Evolutionary conservation across 1,140 invertebrate genomes (phyloP), one percentile per base, ranked within the genome.

Genomic region (Macrobrachium nipponense): DNA sequence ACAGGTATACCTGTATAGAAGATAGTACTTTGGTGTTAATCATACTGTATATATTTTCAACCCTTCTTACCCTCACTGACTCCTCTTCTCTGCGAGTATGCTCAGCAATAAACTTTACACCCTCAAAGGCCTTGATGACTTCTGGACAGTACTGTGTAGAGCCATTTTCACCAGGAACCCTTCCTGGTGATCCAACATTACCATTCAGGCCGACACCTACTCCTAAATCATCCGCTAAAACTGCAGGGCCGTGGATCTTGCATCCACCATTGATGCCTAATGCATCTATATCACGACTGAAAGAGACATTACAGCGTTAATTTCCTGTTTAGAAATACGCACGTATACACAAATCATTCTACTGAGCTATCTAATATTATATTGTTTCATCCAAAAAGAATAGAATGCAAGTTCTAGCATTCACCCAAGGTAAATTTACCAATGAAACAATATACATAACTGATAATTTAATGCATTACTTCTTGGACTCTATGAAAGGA

Each of bases 71-170:
- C 93, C 95, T 94, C 58, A 96, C 97, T 61, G 96, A 97, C 90
- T 97, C 96, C 92, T 98, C 96, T 90, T 97, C 96, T 90, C 96
- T 94, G 90, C 96, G 95, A 72, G 96, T 98, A 90, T 98, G 97
- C 91, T 98, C 96, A 18, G 97, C 96, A 89, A 98, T 97, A 90
- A 97, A 98, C 88, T 95, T 94, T 44, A 98, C 96, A 87, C 97
- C 96, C 90, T 97, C 96, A 89, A 98, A 96, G 88, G 97, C 96
- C 91, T 96, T 96, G 90, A 97, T 95, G 72, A 98, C 93, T 92
- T 98, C 97, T n/a, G 96, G 96, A 91, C 96, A 97, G 91, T 95
- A 94, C 91, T 96, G 95, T 51, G 81, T 68, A 82, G 84, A 64
- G 80, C 86, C 60, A 82, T 76, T 75, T 60, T 79, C 88, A 18